Conservation (phyloP, 2,797 vertebrate genomes). For the Nasua narica region DNA sequence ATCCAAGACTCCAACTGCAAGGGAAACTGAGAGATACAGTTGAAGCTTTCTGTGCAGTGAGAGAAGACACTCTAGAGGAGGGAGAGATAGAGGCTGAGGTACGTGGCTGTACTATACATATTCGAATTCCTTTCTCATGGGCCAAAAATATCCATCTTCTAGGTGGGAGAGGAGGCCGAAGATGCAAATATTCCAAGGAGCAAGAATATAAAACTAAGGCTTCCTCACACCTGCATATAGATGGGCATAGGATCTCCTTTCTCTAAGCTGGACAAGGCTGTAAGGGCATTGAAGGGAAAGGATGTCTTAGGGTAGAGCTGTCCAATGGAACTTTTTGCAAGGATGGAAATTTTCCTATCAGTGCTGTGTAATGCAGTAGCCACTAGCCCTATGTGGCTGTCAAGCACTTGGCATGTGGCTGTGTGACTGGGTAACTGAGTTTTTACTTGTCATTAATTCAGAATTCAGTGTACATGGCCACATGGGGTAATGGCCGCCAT, state of each 20-base stretch:
- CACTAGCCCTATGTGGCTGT: accelerated
- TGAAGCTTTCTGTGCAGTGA: background rate
- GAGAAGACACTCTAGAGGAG: background rate
- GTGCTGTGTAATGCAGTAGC: background rate
- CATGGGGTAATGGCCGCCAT: background rate
- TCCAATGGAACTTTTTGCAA: background rate
- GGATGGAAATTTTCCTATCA: background rate
- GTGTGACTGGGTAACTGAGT: background rate
- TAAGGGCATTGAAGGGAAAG: background rate
- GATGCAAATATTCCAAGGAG: background rate
- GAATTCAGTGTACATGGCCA: background rate
- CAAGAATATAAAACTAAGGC: background rate
- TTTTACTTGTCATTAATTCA: background rate
- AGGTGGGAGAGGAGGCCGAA: background rate
- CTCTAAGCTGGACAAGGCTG: background rate
- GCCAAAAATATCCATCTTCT: background rate
- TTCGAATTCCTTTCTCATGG: background rate
- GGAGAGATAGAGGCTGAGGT: background rate
- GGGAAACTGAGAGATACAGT: background rate
- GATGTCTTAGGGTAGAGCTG: background rate
- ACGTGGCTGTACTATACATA: background rate
- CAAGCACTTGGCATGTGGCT: background rate
- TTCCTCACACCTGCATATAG: background rate
- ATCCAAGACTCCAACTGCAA: background rate
- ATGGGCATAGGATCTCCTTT: background rate